Base-by-base conservation (phyloP, 1,140 invertebrate species). In the Subanguina moxae region DNA sequence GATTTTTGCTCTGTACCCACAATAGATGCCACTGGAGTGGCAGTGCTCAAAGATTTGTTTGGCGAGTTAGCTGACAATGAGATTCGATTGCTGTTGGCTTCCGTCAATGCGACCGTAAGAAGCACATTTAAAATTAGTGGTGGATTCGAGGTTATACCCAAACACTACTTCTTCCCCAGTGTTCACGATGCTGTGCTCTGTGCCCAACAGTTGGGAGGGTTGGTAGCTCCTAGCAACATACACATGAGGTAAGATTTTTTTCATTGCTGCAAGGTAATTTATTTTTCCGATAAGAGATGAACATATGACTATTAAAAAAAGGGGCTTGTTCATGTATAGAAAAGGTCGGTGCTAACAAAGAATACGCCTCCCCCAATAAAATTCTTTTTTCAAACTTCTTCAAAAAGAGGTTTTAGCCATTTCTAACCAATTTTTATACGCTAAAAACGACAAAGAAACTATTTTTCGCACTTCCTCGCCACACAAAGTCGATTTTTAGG, bases 101-200 rank as follows among this genome's bases (percentile, higher is more conserved):
- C 64, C 13, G 75, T 77, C 19, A 76, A 77, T 57, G 56, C 70
- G 19, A 77, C 56, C 27, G 73, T 76, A 65, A 59, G 72, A 0
- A 58, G 11, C n/a, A 62, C 43, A 61, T 68, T 71, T 63, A 69
- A 71, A 27, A 45, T 73, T n/a, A 42, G 63, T 43, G 64, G 70
- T 1, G 76, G 67, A 19, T 76, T 76, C 56, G 75, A 77, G 13
- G 38, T 64, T 27, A 66, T 76, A 19, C 62, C 74, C 7, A 76
- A 76, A 30, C 76, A 73, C 56, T 77, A 64, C 46, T 76, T 76
- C 59, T 76, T 74, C 38, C 74, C 74, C 1, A 67, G 67, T 57
- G 70, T 76, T 19, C 74, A 76, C 58, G 74, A 76, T 58, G 74
- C 74, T 7, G 74, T 76, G 17, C 57, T 76, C 5, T 73, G 64